Evolutionary conservation across 2,113 vertebrate species (phyloP).

Genomic region (Oplegnathus fasciatus): DNA sequence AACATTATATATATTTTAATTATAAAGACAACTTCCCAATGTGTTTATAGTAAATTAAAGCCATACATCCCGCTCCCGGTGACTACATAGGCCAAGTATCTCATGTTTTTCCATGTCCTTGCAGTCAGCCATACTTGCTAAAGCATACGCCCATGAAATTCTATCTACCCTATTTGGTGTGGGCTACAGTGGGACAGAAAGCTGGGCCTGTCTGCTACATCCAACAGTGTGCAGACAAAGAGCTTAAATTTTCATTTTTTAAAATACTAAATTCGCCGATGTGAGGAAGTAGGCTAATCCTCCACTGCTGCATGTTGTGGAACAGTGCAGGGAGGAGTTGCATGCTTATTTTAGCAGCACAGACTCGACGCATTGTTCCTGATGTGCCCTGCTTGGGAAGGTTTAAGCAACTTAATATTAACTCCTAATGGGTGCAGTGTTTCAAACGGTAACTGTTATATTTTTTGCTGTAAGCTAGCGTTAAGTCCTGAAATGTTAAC

Average conservation of each 20-base stretch:
- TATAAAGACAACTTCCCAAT: neutral
- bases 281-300: slow-evolving; percentile 69
- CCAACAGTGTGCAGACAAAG: slow-evolving; percentile 5
- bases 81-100: slow-evolving; percentile 50
- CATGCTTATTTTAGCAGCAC: slow-evolving; percentile 50
- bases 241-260: neutral
- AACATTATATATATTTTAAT: neutral
- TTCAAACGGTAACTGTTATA: neutral
- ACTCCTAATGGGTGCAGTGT: neutral
- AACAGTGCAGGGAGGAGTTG: slow-evolving; percentile 50
- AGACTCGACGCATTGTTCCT: slow-evolving; percentile 39
- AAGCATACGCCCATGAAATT: slow-evolving; percentile 87
- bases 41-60: neutral
- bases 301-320: slow-evolving; percentile 43
- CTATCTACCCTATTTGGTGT: slow-evolving; percentile 71
- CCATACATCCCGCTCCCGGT: slow-evolving; percentile 12
- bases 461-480: neutral
- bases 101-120: slow-evolving; percentile 75
- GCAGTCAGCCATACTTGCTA: slow-evolving; percentile 78
- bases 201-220: slow-evolving; percentile 50
- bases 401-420: neutral
- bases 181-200: slow-evolving; percentile 59
- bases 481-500: neutral
- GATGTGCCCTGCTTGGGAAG: neutral
- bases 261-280: slow-evolving; percentile 40